phyloP scores from a whole-genome alignment of 2,888 invertebrate genomes.

The Pammene fasciana region DNA sequence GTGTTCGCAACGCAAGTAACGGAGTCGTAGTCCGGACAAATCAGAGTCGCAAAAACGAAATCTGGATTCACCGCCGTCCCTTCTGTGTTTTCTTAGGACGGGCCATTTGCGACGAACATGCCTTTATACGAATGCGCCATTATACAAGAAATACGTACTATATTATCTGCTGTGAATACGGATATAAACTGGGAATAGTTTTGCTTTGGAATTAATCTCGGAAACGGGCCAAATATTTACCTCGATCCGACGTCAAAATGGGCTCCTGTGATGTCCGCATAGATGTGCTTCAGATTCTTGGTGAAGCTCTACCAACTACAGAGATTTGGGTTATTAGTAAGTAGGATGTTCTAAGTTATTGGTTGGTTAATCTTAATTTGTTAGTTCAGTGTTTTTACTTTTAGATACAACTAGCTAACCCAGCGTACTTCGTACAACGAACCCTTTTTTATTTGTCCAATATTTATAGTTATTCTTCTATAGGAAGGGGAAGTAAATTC shows the following conservation, averaged over 20 bases:
- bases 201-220: slow-evolving; percentile 28
- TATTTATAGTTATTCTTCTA: no score
- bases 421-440: no score
- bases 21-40: slow-evolving; percentile 44
- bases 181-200: slow-evolving; percentile 34
- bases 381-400: no score
- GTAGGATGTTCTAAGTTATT: background rate
- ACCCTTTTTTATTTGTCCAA: no score
- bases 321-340: background rate
- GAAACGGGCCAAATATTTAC: slow-evolving; percentile 37
- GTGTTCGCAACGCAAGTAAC: slow-evolving; percentile 35
- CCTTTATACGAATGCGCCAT: slow-evolving; percentile 53
- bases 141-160: slow-evolving; percentile 48
- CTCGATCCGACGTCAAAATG: slow-evolving; percentile 14
- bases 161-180: slow-evolving; percentile 37
- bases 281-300: slow-evolving; percentile 6
- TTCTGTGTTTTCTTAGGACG: slow-evolving; percentile 67
- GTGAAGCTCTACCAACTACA: background rate
- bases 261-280: slow-evolving; percentile 4
- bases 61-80: slow-evolving; percentile 54
- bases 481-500: no score
- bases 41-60: slow-evolving; percentile 59
- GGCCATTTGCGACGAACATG: slow-evolving; percentile 62
- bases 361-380: background rate
- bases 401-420: no score